phyloP scores from a whole-genome alignment of 1,140 invertebrate genomes.

The Ephestia elutella region DNA sequence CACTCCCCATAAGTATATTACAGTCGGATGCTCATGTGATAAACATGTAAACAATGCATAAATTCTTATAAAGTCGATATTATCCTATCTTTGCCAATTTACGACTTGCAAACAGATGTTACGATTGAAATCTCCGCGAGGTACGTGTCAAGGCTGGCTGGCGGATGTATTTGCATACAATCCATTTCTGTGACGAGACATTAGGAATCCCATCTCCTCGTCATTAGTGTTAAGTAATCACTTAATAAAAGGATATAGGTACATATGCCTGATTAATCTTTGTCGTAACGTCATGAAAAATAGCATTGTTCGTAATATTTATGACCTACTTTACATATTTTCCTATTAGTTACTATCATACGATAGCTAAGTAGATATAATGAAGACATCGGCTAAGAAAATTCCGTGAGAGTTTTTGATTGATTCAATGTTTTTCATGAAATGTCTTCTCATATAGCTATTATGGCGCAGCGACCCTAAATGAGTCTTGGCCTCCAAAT shows the following conservation, averaged over 20 bases:
- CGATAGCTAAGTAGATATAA: too few relatives aligned
- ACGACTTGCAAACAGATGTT: not conserved
- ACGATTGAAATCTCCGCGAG: conserved; percentile 24
- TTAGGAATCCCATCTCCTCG: conserved; percentile 25
- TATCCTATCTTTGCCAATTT: not conserved
- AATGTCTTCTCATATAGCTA: too few relatives aligned
- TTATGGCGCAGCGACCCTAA: too few relatives aligned
- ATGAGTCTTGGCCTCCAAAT: too few relatives aligned
- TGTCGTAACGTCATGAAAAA: not conserved
- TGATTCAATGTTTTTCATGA: too few relatives aligned
- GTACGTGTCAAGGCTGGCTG: conserved; percentile 38
- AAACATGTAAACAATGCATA: not conserved
- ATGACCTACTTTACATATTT: too few relatives aligned
- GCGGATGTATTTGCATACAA: conserved; percentile 47
- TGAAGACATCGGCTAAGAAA: too few relatives aligned
- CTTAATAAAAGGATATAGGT: not conserved
- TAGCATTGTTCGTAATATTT: not conserved
- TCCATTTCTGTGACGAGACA: conserved; percentile 37
- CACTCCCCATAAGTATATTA: too few relatives aligned
- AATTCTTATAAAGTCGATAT: not conserved
- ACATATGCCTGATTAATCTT: not conserved
- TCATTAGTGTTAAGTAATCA: not conserved
- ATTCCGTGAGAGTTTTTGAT: too few relatives aligned
- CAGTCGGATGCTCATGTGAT: too few relatives aligned
- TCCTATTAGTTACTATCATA: too few relatives aligned